Evolutionary conservation across 2,797 vertebrate genomes (phyloP), one percentile per base, ranked within the genome.

Genomic region (Glossophaga mutica): DNA sequence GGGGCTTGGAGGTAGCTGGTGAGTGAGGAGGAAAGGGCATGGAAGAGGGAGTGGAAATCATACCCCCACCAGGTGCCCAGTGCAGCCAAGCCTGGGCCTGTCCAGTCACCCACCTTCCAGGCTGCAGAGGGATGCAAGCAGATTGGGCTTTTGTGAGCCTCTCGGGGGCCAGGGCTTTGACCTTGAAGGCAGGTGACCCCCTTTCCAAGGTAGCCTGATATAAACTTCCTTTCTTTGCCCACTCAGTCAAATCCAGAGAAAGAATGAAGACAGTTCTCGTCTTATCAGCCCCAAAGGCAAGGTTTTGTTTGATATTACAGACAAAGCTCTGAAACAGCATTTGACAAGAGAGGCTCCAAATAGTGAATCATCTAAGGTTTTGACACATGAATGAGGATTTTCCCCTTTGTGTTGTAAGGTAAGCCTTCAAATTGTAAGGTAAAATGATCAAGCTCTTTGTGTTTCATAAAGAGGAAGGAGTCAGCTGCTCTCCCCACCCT

Each of bases 261-360:
- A 71, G 76, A 90, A 91, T 34, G 39, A 93, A 91, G 67, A 50
- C 18, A 68, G 29, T 82, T 96, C 50, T 92, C 52, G 77, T 90
- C 37, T 74, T 46, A n/a, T 44, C 94, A 71, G 46, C 70, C 39
- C 44, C 14, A 73, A 95, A 94, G 74, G 93, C 70, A 89, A 77
- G 85, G 44, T 91, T 95, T 84, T 84, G 70, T 96, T 95, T 95
- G 77, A 50, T 93, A 34, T 84, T 83, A n/a, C 37, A 95, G 90
- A 89, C 83, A 97, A 93, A 96, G 85, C 44, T 70, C 57, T 89
- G 52, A 94, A 96, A 93, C 77, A 91, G 39, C 57, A 24, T 83
- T 82, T 95, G 92, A 90, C 62, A 62, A 73, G 85, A 87, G 81
- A 88, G 55, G 39, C 32, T 71, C 52, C 83, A 93, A 88, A 91